Conservation (phyloP, 2,113 vertebrate genomes). For the Galbula dea region DNA sequence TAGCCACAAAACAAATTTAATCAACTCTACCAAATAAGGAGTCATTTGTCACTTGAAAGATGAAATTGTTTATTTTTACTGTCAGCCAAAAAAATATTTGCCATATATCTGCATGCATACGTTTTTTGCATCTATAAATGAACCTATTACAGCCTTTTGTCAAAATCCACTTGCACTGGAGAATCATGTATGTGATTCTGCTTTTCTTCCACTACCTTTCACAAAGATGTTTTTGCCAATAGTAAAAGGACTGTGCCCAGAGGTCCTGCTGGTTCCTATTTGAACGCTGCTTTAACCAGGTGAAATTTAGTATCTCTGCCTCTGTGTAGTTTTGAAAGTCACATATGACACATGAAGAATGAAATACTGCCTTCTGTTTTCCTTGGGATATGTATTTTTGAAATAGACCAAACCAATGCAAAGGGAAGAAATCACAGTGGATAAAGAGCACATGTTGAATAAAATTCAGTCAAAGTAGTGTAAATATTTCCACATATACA, state of each 20-base stretch:
- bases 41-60: constrained; percentile 49
- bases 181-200: neutral
- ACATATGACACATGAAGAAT: fast-evolving
- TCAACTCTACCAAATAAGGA: constrained; percentile 43
- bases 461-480: neutral
- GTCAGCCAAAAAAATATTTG: neutral
- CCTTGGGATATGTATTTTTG: neutral
- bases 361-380: neutral
- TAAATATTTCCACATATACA: neutral
- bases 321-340: neutral
- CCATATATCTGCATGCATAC: neutral
- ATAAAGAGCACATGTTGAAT: neutral
- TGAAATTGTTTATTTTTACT: constrained; percentile 34
- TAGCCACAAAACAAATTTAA: constrained; percentile 47
- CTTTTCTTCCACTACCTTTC: neutral
- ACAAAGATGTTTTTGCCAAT: neutral
- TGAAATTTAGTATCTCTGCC: neutral
- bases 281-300: neutral
- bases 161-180: neutral
- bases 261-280: neutral
- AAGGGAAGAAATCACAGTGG: neutral
- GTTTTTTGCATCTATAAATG: neutral
- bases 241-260: neutral
- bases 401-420: neutral
- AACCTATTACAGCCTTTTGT: neutral